Conservation (phyloP, 2,113 vertebrate genomes). For the Chloropsis cyanopogon region DNA sequence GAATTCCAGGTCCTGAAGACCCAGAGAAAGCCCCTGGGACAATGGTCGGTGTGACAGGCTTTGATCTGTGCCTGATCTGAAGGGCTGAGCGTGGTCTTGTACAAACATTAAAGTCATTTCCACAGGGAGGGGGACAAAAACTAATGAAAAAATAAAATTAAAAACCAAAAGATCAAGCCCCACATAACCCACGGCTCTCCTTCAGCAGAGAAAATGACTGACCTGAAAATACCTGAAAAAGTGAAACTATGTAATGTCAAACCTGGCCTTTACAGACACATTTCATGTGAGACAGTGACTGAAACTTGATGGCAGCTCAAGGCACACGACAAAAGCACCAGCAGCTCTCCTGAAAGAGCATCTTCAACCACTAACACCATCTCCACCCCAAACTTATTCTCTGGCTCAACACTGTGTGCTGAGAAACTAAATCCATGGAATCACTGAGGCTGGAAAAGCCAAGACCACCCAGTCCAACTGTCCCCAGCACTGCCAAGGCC, state of each 20-base stretch:
- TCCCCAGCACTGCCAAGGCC: neutral
- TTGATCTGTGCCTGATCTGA: neutral
- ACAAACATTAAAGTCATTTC: neutral
- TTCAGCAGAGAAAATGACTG: neutral
- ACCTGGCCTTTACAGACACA: neutral
- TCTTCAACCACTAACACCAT: neutral
- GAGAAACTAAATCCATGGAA: neutral
- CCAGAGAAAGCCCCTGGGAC: neutral
- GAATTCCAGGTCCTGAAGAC: neutral
- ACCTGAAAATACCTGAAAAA: neutral
- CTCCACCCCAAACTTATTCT: neutral
- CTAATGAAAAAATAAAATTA: neutral
- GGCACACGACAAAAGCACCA: neutral
- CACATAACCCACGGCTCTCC: neutral
- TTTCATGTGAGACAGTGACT: neutral
- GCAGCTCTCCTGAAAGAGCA: neutral
- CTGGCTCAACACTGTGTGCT: accelerated
- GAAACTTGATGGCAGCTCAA: neutral
- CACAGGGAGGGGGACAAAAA: neutral
- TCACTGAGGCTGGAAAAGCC: neutral
- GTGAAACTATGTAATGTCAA: accelerated
- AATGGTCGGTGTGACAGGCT: neutral
- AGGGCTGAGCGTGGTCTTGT: neutral
- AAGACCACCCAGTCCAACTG: accelerated
- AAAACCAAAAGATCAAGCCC: neutral